A percentile compares a stretch with the other conserved stretches of the same genome.
Conservation (phyloP, 2,888 invertebrate genomes). For the Harmothoe impar region DNA sequence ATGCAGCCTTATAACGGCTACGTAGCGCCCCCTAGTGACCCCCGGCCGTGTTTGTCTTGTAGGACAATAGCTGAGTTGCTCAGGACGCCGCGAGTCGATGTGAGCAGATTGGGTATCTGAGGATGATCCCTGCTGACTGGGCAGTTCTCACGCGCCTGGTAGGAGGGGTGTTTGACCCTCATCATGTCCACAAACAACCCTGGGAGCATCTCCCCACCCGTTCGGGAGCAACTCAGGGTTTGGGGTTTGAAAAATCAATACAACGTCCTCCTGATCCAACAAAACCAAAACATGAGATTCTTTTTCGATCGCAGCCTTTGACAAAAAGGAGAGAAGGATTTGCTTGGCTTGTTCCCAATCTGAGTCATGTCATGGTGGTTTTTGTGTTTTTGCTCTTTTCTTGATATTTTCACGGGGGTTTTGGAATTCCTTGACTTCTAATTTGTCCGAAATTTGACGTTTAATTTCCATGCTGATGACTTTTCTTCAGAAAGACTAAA, state of each 20-base stretch:
- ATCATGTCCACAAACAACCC: slow-evolving; percentile 29
- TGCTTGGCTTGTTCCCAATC: too few relatives aligned
- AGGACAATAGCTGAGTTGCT: slow-evolving; percentile 26
- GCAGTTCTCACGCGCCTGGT: neutral
- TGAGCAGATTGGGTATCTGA: neutral
- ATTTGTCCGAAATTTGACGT: too few relatives aligned
- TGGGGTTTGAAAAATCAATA: slow-evolving; percentile 19
- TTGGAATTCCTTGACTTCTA: too few relatives aligned
- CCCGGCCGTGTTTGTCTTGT: slow-evolving; percentile 8
- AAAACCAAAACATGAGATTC: slow-evolving; percentile 19
- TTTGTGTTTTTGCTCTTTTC: too few relatives aligned
- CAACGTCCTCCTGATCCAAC: neutral
- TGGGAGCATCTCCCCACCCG: neutral
- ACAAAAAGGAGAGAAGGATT: neutral
- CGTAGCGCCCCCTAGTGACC: neutral
- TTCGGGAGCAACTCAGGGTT: neutral
- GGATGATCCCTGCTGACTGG: slow-evolving; percentile 38
- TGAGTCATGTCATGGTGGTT: too few relatives aligned
- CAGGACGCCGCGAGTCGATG: neutral
- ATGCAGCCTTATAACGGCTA: too few relatives aligned
- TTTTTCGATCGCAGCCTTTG: neutral
- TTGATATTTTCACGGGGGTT: too few relatives aligned
- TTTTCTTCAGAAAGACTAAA: too few relatives aligned
- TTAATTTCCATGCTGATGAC: too few relatives aligned
- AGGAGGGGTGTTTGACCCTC: neutral